These are phyloP conservation scores for Cacatua alba DNA, from an alignment of 2,113 vertebrate genomes.

Conservation along the genomic window DNA sequence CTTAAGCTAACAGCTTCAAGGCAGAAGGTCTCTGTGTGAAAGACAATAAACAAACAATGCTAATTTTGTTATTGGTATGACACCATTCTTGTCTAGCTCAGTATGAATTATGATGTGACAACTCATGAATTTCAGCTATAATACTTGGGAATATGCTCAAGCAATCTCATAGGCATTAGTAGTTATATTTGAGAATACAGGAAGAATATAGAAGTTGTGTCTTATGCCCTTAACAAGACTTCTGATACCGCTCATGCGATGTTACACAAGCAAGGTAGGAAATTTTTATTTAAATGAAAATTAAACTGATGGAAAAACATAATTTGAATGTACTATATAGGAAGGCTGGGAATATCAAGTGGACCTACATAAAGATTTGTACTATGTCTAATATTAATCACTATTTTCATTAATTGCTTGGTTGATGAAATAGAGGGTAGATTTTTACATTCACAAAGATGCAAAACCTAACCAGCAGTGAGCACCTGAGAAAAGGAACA, in stretches of 20 bases:
- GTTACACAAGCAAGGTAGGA: not conserved
- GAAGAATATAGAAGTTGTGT: not conserved
- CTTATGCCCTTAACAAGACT: not conserved
- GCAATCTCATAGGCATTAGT: not conserved
- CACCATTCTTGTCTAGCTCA: not conserved
- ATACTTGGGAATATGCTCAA: not conserved
- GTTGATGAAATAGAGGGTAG: not conserved
- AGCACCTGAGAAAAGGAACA: not conserved
- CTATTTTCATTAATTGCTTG: not conserved
- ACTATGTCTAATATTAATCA: not conserved
- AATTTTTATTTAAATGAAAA: not conserved
- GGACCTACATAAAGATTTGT: not conserved
- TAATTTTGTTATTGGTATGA: not conserved
- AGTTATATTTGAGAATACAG: not conserved
- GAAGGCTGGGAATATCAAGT: not conserved
- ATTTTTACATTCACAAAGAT: not conserved
- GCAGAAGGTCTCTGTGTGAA: not conserved
- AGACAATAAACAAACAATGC: not conserved
- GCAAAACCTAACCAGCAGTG: not conserved
- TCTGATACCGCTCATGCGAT: not conserved
- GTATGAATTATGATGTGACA: not conserved
- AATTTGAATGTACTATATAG: not conserved
- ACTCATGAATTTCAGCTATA: not conserved
- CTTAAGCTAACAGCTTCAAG: not conserved
- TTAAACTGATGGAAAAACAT: not conserved